Base-by-base conservation (phyloP, 2,888 invertebrate genomes). In the Palloptera scutellata region DNA sequence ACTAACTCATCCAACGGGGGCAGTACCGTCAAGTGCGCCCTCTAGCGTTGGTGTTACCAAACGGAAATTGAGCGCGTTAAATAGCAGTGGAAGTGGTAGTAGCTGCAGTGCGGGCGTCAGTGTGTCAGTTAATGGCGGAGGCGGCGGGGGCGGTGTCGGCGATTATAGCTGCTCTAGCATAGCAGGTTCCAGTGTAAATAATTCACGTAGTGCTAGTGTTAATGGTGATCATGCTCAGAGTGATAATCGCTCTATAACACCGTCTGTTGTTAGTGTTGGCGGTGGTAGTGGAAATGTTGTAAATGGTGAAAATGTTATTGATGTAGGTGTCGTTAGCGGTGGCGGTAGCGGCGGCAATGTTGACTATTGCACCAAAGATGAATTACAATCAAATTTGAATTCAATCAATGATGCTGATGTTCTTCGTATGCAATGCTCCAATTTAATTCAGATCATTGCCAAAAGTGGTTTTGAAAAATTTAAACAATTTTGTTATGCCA, bases 381-480 rank as follows among this genome's bases (percentile, higher is more conserved):
- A 73, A 55, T 71, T 73, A 41, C 65, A 75, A 71, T 71, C 72
- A 65, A 73, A 76, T 71, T 65, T 67, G 2, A 76, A 77, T 67
- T 66, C 76, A 11, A 72, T 79, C 15, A 82, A 81, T 73, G 83
- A 83, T 69, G 81, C 81, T 20, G 83, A 83, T 72, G 75, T 83
- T 63, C 70, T 80, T 70, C 79, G 81, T 5, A 66, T 79, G 61
- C 88, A 89, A 84, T 89, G 89, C 78, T 86, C 87, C 79, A 87
- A 87, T 81, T 87, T 89, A 75, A 87, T 89, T 70, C 89, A 89
- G 76, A 85, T 88, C 85, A 88, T 89, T 82, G 86, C 89, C 84
- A 88, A 89, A 86, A 88, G 87, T 84, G 88, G 87, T 81, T 87
- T 87, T 77, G 86, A 84, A 67, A 88, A 88, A 84, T 88, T 89